These are phyloP conservation scores for Phylloscopus trochiloides DNA, from an alignment of 2,113 vertebrate genomes.

Conservation along the genomic window DNA sequence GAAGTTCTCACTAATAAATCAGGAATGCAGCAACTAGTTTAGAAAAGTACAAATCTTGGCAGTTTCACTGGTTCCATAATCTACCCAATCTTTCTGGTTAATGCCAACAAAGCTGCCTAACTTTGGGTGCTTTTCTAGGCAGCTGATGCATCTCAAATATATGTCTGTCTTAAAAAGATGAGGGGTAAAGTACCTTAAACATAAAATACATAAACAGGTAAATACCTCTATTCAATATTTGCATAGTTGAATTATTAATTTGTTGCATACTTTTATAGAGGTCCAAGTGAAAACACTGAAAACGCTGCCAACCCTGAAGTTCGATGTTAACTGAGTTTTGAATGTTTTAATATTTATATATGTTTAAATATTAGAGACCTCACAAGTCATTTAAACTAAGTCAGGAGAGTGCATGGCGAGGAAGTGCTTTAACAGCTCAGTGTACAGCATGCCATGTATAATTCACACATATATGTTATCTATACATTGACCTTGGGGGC, in stretches of 20 bases:
- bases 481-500: fast-evolving
- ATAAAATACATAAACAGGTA: background rate
- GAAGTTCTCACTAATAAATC: conserved; percentile 75
- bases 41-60: conserved; percentile 61
- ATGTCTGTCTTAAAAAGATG: background rate
- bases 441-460: background rate
- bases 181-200: conserved; percentile 5
- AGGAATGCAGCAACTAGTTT: conserved; percentile 64
- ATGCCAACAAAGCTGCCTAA: conserved; percentile 43
- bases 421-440: background rate
- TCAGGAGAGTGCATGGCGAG: background rate
- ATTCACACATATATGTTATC: background rate
- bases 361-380: background rate
- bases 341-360: background rate
- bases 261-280: background rate
- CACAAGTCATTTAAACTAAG: background rate
- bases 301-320: background rate
- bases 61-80: conserved; percentile 72
- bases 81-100: conserved; percentile 68
- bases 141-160: conserved; percentile 8
- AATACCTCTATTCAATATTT: background rate
- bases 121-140: conserved; percentile 21
- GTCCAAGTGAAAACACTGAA: background rate
- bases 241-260: conserved; percentile 52
- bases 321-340: background rate